Evolutionary conservation across 2,888 invertebrate genomes (phyloP).

Genomic region (Argyresthia goedartella): DNA sequence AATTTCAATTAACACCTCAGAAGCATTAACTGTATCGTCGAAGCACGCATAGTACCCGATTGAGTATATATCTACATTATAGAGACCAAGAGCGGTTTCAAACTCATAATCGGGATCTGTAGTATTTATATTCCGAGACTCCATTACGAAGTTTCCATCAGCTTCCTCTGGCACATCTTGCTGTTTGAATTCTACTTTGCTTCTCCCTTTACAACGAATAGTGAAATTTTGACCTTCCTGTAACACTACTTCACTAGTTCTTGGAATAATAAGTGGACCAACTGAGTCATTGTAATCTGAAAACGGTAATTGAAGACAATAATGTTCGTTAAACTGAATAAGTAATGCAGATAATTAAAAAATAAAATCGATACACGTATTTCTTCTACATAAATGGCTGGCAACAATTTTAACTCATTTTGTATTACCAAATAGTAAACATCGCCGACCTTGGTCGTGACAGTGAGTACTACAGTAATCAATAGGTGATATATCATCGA

Average conservation of each 20-base stretch:
- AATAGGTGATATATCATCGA: constrained; percentile 36
- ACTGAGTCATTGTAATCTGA: constrained; percentile 42
- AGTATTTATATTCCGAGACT: not conserved
- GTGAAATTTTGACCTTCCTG: constrained; percentile 50
- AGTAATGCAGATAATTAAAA: not conserved
- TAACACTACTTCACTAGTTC: constrained; percentile 41
- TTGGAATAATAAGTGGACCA: constrained; percentile 43
- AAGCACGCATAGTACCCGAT: constrained; percentile 72
- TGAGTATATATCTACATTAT: constrained; percentile 47
- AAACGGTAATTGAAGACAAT: constrained; percentile 27
- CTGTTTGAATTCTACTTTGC: constrained; percentile 36
- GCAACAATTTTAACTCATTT: not conserved
- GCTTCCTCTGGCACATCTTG: constrained; percentile 44
- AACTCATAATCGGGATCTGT: constrained; percentile 28
- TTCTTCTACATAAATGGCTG: not conserved
- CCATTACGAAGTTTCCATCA: constrained; percentile 24
- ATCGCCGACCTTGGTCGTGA: not conserved
- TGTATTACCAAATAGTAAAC: not conserved
- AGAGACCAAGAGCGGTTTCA: constrained; percentile 54
- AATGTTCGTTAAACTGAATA: too few species aligned
- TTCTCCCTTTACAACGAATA: constrained; percentile 40
- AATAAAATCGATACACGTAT: not conserved
- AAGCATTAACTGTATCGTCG: constrained; percentile 40
- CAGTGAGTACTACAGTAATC: constrained; percentile 14
- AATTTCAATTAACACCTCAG: constrained; percentile 30